Conservation (phyloP, 2,113 vertebrate genomes). For the Chroicocephalus ridibundus region DNA sequence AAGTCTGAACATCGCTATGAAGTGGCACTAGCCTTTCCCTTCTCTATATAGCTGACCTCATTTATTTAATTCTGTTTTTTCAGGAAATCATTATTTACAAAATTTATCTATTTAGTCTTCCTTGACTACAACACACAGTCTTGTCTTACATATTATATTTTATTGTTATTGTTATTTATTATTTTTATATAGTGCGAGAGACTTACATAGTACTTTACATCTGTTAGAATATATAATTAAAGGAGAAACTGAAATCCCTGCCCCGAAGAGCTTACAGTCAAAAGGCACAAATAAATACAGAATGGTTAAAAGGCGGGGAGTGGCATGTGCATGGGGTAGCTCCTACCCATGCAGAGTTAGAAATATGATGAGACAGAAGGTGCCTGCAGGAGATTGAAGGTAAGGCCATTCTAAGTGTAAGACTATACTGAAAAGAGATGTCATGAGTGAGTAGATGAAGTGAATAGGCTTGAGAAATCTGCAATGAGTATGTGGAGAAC, state of each 20-base stretch:
- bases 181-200: background rate
- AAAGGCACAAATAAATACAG: conserved; percentile 24
- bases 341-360: background rate
- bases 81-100: background rate
- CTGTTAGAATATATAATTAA: conserved; percentile 12
- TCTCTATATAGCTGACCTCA: background rate
- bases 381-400: background rate
- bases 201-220: conserved; percentile 52
- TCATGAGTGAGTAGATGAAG: background rate
- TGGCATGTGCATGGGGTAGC: background rate
- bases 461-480: background rate
- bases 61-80: background rate
- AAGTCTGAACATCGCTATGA: background rate
- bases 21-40: background rate
- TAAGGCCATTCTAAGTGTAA: background rate
- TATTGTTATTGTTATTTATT: conserved; percentile 43
- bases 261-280: conserved; percentile 68
- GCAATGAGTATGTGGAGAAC: background rate
- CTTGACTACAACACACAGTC: conserved; percentile 50
- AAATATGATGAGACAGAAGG: background rate
- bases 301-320: background rate
- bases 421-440: background rate
- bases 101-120: background rate
- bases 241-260: conserved; percentile 32
- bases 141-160: conserved; percentile 51